Evolutionary conservation across 2,888 invertebrate species (phyloP), one percentile per base, ranked within the genome.

Genomic region (Clusia tigrina): DNA sequence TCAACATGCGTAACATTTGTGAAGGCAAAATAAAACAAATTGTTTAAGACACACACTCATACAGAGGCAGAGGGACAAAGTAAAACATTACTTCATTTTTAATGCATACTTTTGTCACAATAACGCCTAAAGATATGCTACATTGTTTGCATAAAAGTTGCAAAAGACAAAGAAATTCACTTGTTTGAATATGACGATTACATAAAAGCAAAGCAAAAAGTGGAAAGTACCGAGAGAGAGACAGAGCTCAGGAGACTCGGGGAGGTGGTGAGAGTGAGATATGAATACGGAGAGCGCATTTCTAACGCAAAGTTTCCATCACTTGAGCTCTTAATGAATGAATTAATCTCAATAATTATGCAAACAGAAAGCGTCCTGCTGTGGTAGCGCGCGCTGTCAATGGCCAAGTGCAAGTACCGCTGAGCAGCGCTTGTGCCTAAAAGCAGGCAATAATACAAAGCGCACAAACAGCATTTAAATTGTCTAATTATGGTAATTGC

Each of bases 401-500:
- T 17, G n/a, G 42, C 42, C 9, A 42, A 3, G n/a, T 15, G 42
- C n/a, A n/a, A 6, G 42, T 6, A 6, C 42, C 9, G n/a, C 42
- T 15, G 3, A 15, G 9, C n/a, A n/a, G 3, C 6, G 42, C 42
- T 12, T 6, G 6, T 22, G 48, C 48, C 48, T 48, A 20, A 2
- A 48, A 48, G 48, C 15, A 48, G 46, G 32, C 32, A 15, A 2
- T 32, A 32, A 25, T n/a, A 42, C 10, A 54, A 46, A 46, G 22
- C 18, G 9, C 26, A 23, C 48, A 63, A 63, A 63, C 58, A 46
- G 63, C 54, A 59, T 63, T 59, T 56, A 63, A 63, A 63, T 63
- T 59, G 53, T 38, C 56, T 59, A 63, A 63, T 63, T 63, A 63
- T 63, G 59, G 51, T 59, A 60, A 63, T 63, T 59, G 59, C 53